Evolutionary conservation across 2,797 vertebrate species (phyloP), one percentile per base, ranked within the genome.

Genomic region (Lepilemur ruficaudatus): DNA sequence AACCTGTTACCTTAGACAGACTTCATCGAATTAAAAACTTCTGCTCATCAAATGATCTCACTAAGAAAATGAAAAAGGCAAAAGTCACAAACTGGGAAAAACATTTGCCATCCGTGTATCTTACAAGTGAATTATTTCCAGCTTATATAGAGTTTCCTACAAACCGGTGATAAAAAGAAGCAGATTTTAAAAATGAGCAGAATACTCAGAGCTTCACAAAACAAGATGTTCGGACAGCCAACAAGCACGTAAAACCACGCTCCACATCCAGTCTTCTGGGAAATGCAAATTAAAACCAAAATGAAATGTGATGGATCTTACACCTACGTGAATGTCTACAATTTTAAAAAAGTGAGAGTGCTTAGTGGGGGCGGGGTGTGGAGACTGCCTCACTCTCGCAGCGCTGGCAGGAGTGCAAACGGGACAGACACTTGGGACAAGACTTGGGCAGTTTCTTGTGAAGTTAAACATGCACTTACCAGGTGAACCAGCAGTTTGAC

Each of bases 351-450:
- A 18, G 7, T 3, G 57, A 25, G 61, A 55, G 10, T 0, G 18
- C 11, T n/a, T 28, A 4, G 8, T 5, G 6, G 4, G 38, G 11
- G n/a, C n/a, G 2, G 35, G 28, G 0, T 7, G 17, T 18, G 23
- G 46, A 32, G 28, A 0, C 5, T 0, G 4, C 28, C 7, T 46
- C 61, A 17, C 48, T 28, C 20, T 1, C 0, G 0, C 0, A 1
- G 0, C 4, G 20, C 15, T 9, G 18, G 83, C 1, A 23, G 81
- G 72, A 38, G 32, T 1, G 8, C 2, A 1, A 48, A 10, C 0
- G 6, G 20, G 3, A 23, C 2, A 1, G 13, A 17, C 11, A 1
- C 4, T 3, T 0, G 7, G 63, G 43, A 18, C 17, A 7, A 32
- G 69, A 32, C 59, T 0, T 7, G 14, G 59, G 41, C 41, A 5